Conservation (phyloP, 2,797 vertebrate species). For the Otus scops region DNA sequence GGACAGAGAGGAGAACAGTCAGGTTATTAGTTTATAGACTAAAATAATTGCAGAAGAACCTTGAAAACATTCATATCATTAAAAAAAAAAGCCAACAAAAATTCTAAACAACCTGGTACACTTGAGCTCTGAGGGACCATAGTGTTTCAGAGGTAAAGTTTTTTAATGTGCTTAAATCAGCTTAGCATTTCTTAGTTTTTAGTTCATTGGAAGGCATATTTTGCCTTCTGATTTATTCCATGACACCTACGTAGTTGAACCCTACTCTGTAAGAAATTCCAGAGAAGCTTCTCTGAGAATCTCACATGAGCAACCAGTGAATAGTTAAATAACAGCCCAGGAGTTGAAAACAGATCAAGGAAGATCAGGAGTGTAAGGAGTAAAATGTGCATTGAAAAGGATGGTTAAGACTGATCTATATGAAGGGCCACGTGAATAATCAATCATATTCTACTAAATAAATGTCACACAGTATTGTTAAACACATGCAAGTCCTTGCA, state of each 20-base stretch:
- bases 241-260: not conserved
- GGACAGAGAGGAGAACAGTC: not conserved
- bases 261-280: not conserved
- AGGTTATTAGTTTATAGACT: not conserved
- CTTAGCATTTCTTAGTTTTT: not conserved
- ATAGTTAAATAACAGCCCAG: not conserved
- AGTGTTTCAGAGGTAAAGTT: not conserved
- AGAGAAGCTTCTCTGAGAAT: not conserved
- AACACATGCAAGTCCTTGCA: not conserved
- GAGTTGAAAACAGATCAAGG: not conserved
- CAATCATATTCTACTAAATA: not conserved
- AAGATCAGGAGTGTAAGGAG: not conserved
- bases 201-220: not conserved
- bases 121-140: not conserved
- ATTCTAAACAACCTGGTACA: not conserved
- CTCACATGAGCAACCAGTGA: not conserved
- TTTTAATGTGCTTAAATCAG: not conserved
- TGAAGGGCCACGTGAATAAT: not conserved
- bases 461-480: not conserved
- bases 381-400: not conserved
- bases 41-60: not conserved
- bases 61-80: not conserved
- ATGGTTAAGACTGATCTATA: not conserved
- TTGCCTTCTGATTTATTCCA: not conserved
- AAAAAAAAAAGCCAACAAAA: not conserved